Base-by-base conservation (phyloP, 2,113 vertebrate genomes). In the Echinops telfairi region DNA sequence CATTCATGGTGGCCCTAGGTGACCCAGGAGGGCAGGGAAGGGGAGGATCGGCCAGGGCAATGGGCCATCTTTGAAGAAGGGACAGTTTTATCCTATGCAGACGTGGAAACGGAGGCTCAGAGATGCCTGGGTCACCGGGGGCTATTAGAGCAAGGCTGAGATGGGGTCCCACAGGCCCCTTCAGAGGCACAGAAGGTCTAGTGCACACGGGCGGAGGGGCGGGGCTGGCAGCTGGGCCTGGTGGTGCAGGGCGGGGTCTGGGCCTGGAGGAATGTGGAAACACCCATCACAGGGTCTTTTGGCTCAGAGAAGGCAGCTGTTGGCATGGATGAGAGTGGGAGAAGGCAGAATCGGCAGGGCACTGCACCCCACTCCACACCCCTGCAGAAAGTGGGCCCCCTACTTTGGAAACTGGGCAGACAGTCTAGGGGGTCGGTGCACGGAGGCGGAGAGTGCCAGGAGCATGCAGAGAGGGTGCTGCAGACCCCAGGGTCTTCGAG, bases 301-400 rank as follows among this genome's bases (percentile, higher is more conserved):
- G 70, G 33, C 33, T 71, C 31, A 71, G 70, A 71, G 14, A 71
- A 71, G 16, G 70, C n/a, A 3, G 17, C 70, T 71, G 31, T 17
- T 0, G 43, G 25, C 0, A 5, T 71, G n/a, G 70, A n/a, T 70
- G 40, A 31, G 22, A 19, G 40, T 3, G n/a, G 7, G 14, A 75
- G 43, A 38, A 75, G 31, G 40, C 33, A 78, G 78, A 36, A 23
- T 22, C 0, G 15, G 38, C 9, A 2, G n/a, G 27, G 0, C 3
- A 40, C 40, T 40, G 47, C 40, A 0, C 0, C 9, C 31, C 17
- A 7, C 4, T 2, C 33, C 33, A 8, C 29, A 16, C 31, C 33
- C 57, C 68, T 20, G 22, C 4, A 82, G 60, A 64, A 31, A 60
- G 33, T 31, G 20, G 73, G 19, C 1, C 8, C 81, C 31, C 10